phyloP scores from a whole-genome alignment of 2,113 vertebrate genomes.

The Poeciliopsis prolifica region DNA sequence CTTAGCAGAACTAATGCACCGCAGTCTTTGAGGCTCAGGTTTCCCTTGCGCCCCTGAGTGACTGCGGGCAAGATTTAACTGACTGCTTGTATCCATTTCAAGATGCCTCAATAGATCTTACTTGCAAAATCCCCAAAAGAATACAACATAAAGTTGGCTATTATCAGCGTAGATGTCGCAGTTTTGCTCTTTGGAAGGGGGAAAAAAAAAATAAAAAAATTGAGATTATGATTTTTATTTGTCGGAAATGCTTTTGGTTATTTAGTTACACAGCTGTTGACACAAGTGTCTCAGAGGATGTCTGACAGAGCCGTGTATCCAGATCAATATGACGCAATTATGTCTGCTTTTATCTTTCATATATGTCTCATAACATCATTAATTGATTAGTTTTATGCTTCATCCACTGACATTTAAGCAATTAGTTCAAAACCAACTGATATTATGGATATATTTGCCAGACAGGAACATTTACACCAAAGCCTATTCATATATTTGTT shows the following conservation, averaged over 20 bases:
- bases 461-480: conserved; percentile 37
- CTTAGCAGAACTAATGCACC: conserved; percentile 93
- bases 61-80: conserved; percentile 68
- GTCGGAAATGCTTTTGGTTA: background rate
- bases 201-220: background rate
- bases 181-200: background rate
- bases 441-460: conserved; percentile 36
- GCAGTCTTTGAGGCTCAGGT: conserved; percentile 88
- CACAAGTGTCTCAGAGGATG: background rate
- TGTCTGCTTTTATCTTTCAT: background rate
- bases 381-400: conserved; percentile 12
- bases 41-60: conserved; percentile 78
- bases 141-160: conserved; percentile 38
- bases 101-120: conserved; percentile 56
- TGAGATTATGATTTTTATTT: background rate
- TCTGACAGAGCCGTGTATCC: background rate
- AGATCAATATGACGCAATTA: conserved; percentile 31
- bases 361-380: conserved; percentile 1
- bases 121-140: conserved; percentile 57
- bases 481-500: conserved; percentile 39
- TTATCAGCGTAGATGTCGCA: conserved; percentile 21
- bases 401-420: conserved; percentile 54
- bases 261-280: background rate
- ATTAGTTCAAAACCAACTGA: conserved; percentile 63
- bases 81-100: conserved; percentile 77